Percentiles rank a stretch among this genome's conserved stretches.
These are phyloP conservation scores for Protonibea diacanthus DNA, from an alignment of 2,797 vertebrate species.

Conservation along the genomic window DNA sequence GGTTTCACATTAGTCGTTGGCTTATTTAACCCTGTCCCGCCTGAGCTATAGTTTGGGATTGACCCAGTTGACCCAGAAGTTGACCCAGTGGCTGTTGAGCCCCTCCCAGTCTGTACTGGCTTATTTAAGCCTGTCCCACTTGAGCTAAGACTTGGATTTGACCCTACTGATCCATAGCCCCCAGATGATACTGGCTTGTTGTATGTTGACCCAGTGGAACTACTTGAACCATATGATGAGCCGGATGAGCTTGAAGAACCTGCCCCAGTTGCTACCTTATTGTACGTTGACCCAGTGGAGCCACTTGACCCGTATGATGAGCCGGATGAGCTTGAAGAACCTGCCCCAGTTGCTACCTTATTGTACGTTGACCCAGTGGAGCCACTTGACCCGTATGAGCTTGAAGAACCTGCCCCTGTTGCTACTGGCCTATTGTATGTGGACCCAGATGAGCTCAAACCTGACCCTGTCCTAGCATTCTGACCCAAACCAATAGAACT, in stretches of 20 bases:
- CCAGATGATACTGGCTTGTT: conserved; percentile 43
- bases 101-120: conserved; percentile 9
- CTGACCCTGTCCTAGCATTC: conserved; percentile 20
- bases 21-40: conserved; percentile 32
- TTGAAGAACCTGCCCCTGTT: conserved; percentile 4
- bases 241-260: conserved; percentile 9
- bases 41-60: background rate
- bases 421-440: conserved; percentile 10
- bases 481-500: conserved; percentile 18
- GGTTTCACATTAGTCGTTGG: conserved; percentile 26
- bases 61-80: conserved; percentile 27
- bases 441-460: conserved; percentile 1
- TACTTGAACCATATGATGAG: background rate
- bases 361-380: background rate
- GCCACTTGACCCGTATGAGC: conserved; percentile 15
- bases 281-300: background rate
- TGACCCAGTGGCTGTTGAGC: conserved; percentile 14
- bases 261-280: background rate
- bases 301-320: conserved; percentile 9
- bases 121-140: conserved; percentile 36
- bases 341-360: conserved; percentile 2
- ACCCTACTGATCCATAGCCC: conserved; percentile 10
- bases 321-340: conserved; percentile 5
- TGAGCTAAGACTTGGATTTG: conserved; percentile 21
- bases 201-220: conserved; percentile 8